phyloP scores from a whole-genome alignment of 2,797 vertebrate genomes.

The Leuciscus waleckii region DNA sequence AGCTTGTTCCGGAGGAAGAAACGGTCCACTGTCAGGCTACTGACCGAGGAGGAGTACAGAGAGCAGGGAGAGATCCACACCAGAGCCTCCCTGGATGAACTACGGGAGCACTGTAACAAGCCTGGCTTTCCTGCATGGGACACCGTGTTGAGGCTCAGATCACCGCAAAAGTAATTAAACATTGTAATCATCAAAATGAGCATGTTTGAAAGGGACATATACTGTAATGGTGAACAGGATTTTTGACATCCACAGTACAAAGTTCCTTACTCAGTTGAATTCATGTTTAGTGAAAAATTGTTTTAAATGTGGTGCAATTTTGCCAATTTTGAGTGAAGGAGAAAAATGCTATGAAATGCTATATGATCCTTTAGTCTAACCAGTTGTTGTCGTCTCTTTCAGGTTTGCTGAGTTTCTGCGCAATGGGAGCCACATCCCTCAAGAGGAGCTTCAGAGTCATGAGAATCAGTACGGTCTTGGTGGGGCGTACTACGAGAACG shows the following conservation, averaged over 20 bases:
- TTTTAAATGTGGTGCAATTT: neutral
- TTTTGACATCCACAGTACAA: neutral
- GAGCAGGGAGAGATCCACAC: conserved; percentile 82
- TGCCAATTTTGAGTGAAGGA: neutral
- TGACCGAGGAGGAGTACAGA: conserved; percentile 83
- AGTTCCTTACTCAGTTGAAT: neutral
- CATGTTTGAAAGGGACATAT: neutral
- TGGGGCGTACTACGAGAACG: conserved; percentile 75
- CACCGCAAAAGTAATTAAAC: conserved; percentile 76
- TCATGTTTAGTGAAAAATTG: neutral
- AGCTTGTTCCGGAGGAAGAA: conserved; percentile 59
- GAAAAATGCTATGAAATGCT: neutral
- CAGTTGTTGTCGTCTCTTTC: neutral
- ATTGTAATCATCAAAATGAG: neutral
- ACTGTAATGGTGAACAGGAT: neutral
- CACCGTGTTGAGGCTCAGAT: conserved; percentile 75
- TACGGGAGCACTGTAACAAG: conserved; percentile 76
- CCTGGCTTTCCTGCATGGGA: conserved; percentile 82
- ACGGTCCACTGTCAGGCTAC: conserved; percentile 55
- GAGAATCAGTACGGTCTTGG: conserved; percentile 76
- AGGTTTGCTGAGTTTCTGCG: conserved; percentile 86
- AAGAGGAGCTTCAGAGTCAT: conserved; percentile 73
- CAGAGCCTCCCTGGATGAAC: conserved; percentile 75
- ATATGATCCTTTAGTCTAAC: neutral
- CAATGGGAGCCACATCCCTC: conserved; percentile 74